Conservation (phyloP, 2,113 vertebrate genomes). For the Isurus oxyrinchus region DNA sequence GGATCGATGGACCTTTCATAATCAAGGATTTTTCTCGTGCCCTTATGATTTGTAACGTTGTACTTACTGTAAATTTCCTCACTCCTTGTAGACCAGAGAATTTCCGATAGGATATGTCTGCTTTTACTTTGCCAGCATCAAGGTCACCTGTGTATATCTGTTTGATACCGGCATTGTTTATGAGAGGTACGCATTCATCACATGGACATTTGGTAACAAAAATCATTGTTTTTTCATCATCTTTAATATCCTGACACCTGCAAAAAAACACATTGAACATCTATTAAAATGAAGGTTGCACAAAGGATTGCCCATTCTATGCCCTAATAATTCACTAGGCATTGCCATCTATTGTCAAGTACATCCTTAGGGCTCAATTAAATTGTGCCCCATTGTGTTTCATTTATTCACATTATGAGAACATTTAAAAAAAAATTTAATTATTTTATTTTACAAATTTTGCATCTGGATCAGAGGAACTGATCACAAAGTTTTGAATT, state of each 20-base stretch:
- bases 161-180: conserved; percentile 81
- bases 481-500: background rate
- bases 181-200: conserved; percentile 89
- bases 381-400: background rate
- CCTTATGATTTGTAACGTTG: background rate
- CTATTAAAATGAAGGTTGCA: background rate
- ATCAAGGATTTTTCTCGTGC: background rate
- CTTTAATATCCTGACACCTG: conserved; percentile 77
- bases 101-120: conserved; percentile 85
- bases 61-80: conserved; percentile 79
- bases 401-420: background rate
- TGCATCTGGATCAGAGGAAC: background rate
- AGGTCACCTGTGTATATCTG: conserved; percentile 84
- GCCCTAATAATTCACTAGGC: background rate
- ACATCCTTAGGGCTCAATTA: background rate
- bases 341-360: background rate
- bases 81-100: conserved; percentile 71
- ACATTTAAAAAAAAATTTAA: background rate
- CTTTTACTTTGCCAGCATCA: conserved; percentile 82
- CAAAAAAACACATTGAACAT: conserved; percentile 34
- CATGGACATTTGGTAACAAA: conserved; percentile 93
- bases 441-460: background rate
- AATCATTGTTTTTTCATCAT: conserved; percentile 76
- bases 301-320: background rate
- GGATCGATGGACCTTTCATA: background rate